Base-by-base conservation (phyloP, 2,113 vertebrate genomes). In the Sprattus sprattus region DNA sequence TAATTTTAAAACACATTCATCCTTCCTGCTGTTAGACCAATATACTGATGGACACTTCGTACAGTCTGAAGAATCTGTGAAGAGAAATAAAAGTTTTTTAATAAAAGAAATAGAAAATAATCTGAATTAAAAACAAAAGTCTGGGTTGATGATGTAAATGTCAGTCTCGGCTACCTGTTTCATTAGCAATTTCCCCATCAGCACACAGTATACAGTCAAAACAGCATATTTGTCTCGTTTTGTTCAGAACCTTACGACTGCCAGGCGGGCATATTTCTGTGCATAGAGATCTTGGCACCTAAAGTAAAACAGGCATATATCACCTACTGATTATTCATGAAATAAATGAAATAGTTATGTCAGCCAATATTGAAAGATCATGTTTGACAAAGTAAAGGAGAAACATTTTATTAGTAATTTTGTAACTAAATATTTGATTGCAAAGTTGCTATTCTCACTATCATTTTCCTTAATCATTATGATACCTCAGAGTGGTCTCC, bases 151-250 rank as follows among this genome's bases (percentile, higher is more conserved):
- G 54, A 89, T 3, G 9, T 20, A 75, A 15, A 71, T 71, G n/a
- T 32, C 47, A 49, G 47, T 49, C 47, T 49, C 9, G 8, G 8
- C 4, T 57, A 88, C 88, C 88, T 91, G 92, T 90, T 0, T 0
- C 87, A 87, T 93, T 93, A 84, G 91, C 93, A 1, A 92, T 91
- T 64, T 93, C 91, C 86, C 93, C 93, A 8, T 92, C 92, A 85
- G 92, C 90, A 91, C 93, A 94, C 82, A 80, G 82, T n/a, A 92
- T 44, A 82, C 94, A 94, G 88, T 94, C 91, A 78, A 91, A 94
- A 87, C 93, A 94, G 88, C 94, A 94, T 32, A 92, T 82, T 0
- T 92, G 92, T 45, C 87, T 93, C 87, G 92, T 93, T 89, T 92
- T 94, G 87, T 91, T 92, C 1, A 92, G 88, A 47, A 92, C 91